Evolutionary conservation across 2,113 vertebrate genomes (phyloP), one percentile per base, ranked within the genome.

Genomic region (Melospiza georgiana): DNA sequence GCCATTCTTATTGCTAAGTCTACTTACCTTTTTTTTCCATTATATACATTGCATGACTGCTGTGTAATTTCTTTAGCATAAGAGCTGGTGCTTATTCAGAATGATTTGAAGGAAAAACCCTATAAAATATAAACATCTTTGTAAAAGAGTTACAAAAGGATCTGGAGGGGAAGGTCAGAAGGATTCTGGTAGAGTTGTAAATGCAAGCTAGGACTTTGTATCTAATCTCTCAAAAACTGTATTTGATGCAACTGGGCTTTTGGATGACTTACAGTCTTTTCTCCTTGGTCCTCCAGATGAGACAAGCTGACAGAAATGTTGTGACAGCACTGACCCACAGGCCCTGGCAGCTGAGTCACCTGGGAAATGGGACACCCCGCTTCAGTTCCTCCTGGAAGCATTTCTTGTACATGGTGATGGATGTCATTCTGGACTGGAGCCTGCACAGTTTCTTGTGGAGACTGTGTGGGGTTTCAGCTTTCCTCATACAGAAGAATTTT

Each of bases 401-500:
- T 16, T 95, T 97, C 21, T 81, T 98, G 78, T 97, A 97, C 37
- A 94, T 98, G 77, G 23, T 96, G 10, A 16, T 99, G 98, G 99
- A 99, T 71, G 75, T 99, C 21, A 14, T 98, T 49, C 84, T 99
- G 37, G 99, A 99, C 35, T 99, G 99, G 99, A 98, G 98, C 27
- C 97, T 99, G 11, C 98, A 99, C 93, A 98, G 98, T 24, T 94
- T 99, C 90, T 83, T 99, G 86, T 99, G 99, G 99, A 97, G 97
- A 82, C 72, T 99, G 19, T 99, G 99, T 61, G 99, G 99, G 15
- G 43, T 98, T 80, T 99, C 99, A 2, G 99, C 98, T 58, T 99
- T 99, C 97, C 98, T 99, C 67, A 96, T 99, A 63, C 99, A 99
- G 93, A 99, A 99, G 89, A 98, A 99, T 92, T 99, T 98, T 57